Base-by-base conservation (phyloP, 2,113 vertebrate genomes). In the Cygnus buccinator region DNA sequence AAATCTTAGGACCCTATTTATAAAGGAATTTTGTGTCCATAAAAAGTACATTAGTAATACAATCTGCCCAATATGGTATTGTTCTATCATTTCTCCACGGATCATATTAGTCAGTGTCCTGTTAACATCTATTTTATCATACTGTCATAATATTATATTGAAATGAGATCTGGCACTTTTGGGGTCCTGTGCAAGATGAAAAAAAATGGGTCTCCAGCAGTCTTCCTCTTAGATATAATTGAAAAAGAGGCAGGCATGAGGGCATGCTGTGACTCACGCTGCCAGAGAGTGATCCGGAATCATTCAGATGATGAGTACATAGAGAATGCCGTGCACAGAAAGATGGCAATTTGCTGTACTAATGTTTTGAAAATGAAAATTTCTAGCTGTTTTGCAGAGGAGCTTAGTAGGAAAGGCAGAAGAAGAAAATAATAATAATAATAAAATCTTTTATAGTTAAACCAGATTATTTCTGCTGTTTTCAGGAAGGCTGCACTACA, bases 201-300 rank as follows among this genome's bases (percentile, higher is more conserved):
- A 97, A 73, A 73, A 97, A 97, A 95, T 91, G 92, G 83, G 71
- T 96, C 92, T 92, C 95, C 95, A 97, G 94, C 95, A 98, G 96
- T 97, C 95, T 97, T 98, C 94, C 97, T 98, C 97, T 98, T 96
- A 97, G 93, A 97, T 74, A 97, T 97, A 98, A 97, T 97, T 98
- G 97, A 98, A 98, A 98, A 98, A 96, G 96, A 98, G 95, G 97
- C 97, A 98, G 90, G 95, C 96, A 98, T 93, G 92, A 96, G 96
- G 93, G 94, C 95, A 96, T 79, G 63, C 95, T 97, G 96, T 79
- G 96, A 93, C 72, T 96, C 97, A 94, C 31, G 91, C 97, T 97
- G 96, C 95, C 80, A 44, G 92, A 97, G 90, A 97, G 94, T 95
- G 85, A 97, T 97, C 96, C 62, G 94, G 95, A 97, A 97, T 97